Conservation (phyloP, 2,113 vertebrate species). For the Mastomys coucha region DNA sequence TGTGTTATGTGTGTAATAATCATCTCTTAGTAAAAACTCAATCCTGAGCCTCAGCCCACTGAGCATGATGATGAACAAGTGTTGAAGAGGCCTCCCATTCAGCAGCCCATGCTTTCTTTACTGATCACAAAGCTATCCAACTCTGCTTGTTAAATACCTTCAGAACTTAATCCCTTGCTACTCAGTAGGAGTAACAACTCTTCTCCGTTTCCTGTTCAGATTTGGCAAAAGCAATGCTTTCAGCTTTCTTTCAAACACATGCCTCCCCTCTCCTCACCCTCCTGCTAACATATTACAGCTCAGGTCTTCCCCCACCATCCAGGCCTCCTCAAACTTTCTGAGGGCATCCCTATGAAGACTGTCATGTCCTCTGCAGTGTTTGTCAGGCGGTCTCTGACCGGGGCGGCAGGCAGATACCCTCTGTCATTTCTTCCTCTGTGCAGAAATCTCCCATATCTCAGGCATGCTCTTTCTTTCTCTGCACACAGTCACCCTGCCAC, state of each 20-base stretch:
- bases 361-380: background rate
- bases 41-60: background rate
- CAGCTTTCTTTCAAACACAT: background rate
- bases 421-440: background rate
- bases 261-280: fast-evolving
- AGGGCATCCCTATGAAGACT: background rate
- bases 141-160: background rate
- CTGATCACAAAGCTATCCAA: background rate
- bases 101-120: background rate
- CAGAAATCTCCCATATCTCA: too few species aligned
- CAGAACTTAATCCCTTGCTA: background rate
- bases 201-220: background rate
- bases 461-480: background rate
- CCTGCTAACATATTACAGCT: background rate
- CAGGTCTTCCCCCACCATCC: too few species aligned
- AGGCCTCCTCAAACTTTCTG: background rate
- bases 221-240: background rate
- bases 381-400: background rate
- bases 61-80: background rate
- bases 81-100: background rate
- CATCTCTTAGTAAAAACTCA: background rate
- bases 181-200: background rate
- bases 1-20: background rate
- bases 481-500: fast-evolving
- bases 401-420: too few species aligned